Base-by-base conservation (phyloP, 2,888 invertebrate species). In the Salpingus planirostris region DNA sequence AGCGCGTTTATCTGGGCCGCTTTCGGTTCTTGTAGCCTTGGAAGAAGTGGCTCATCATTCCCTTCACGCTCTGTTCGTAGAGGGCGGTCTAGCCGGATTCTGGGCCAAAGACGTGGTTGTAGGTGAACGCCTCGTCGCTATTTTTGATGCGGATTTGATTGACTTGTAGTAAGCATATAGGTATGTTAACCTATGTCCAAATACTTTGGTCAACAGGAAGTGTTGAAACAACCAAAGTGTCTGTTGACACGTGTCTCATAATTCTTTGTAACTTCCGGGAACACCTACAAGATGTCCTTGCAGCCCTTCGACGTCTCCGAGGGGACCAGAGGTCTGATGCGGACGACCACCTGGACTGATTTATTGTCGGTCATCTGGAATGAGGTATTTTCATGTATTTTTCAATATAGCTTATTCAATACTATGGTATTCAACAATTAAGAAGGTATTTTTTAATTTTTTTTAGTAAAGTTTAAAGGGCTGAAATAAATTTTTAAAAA, bases 1-100 rank as follows among this genome's bases (percentile, higher is more conserved):
- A 92, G 67, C 18, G 71, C 64, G 38, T 76, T 73, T 5, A 92
- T 80, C 67, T 92, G 89, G 0, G 86, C 84, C 0, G 76, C 74
- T 50, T 78, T 78, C 0, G 84, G 80, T 64, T 90, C 89, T 55
- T 95, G 56, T 87, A 95, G 0, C 91, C 88, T 70, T 82, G 74
- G 57, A 90, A 87, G n/a, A 91, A 66, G 52, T 78, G 81, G 2
- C 69, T 67, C 12, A 92, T 69, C 42, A 90, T 73, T n/a, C 73
- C 70, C 45, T 75, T 71, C 0, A 90, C 81, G 27, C 89, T 90
- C 7, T 68, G 70, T 15, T 78, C 70, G 58, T 89, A 91, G 24
- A 91, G 76, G 21, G 74, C 66, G 26, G 74, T 70, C 74, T 92
- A 90, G 0, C 68, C 68, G 2, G 78, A 71, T n/a, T 71, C 71